Base-by-base conservation (phyloP, 1,140 invertebrate genomes). In the Ylistrum balloti region DNA sequence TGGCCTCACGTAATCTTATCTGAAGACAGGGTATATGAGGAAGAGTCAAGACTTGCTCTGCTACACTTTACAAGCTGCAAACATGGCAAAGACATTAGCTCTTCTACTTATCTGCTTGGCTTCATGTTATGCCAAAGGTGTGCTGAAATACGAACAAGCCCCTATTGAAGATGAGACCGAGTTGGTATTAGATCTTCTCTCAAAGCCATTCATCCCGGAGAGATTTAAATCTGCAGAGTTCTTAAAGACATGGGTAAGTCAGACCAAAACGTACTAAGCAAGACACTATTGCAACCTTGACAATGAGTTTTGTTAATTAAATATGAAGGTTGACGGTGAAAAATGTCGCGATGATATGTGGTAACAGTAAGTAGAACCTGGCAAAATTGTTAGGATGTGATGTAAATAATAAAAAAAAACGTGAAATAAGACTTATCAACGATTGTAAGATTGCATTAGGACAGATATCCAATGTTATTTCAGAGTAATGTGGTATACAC, bases 101-200 rank as follows among this genome's bases (percentile, higher is more conserved):
- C 5, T 74, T 9, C 56, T 74, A n/a, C 22, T 28, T 5, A 3
- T 74, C 5, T 74, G 56, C 28, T 74, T 74, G n/a, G 56, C n/a
- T 28, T 28, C 56, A 22, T 74, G 56, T 28, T 74, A 74, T 28
- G 56, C 56, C n/a, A 74, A 74, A 13, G 41, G 17, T 28, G 56
- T 74, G 22, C 28, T 28, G 0, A n/a, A 74, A n/a, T 74, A 74
- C n/a, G 17, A 74, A n/a, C 56, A n/a, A 74, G 3, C 56, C 3
- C 56, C n/a, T 17, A 74, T 74, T 28, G 85, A 90, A n/a, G 89
- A 90, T 74, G 89, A 90, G 33, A 87, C 89, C 0, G 89, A 90
- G 45, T 9, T 34, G 2, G 33, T 90, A 0, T 48, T 90, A 45
- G 89, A 90, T 56, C 86, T 90, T 34, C 89, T 90, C 35, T 35